These are phyloP conservation scores for Ormia ochracea DNA, from an alignment of 2,888 invertebrate genomes.

Conservation along the genomic window DNA sequence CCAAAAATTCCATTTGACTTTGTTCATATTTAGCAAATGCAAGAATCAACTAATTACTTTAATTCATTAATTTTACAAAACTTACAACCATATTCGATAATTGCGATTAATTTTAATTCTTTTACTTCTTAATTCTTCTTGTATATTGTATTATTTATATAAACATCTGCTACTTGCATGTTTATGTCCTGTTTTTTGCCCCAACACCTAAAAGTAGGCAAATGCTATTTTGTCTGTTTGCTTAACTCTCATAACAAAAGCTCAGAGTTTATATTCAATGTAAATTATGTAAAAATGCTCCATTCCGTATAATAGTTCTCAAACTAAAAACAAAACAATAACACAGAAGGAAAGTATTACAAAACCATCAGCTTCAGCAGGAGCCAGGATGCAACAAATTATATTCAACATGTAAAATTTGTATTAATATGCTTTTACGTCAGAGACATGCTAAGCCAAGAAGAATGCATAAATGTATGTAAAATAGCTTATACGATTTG, in stretches of 20 bases:
- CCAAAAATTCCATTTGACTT: too few relatives aligned
- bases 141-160: background rate
- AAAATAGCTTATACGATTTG: constrained; percentile 16
- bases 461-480: constrained; percentile 7
- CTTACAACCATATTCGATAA: too few relatives aligned
- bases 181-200: constrained; percentile 4
- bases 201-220: background rate
- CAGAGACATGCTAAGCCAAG: background rate
- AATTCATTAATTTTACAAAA: too few relatives aligned
- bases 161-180: background rate
- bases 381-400: background rate
- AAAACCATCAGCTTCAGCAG: background rate
- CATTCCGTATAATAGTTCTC: background rate
- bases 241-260: background rate
- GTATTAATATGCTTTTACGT: background rate
- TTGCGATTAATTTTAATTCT: too few relatives aligned
- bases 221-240: too few relatives aligned
- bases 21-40: too few relatives aligned
- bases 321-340: background rate
- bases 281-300: background rate
- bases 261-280: background rate
- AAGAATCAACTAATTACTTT: too few relatives aligned
- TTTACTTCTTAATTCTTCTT: background rate
- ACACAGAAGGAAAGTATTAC: background rate
- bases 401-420: constrained; percentile 1